Base-by-base conservation (phyloP, 2,797 vertebrate genomes). In the Typhlichthys subterraneus region DNA sequence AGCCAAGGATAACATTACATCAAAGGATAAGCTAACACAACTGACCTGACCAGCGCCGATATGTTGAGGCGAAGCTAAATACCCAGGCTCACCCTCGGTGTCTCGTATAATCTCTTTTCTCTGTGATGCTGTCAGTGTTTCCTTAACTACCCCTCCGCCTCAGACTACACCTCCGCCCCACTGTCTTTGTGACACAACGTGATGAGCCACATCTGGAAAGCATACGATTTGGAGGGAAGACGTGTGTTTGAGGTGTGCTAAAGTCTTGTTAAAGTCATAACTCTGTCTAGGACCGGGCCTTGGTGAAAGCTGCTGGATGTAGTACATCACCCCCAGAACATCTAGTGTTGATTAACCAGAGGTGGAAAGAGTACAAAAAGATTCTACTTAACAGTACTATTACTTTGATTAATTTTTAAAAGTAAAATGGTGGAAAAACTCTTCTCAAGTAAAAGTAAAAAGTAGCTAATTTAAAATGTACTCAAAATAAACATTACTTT, bases 201-300 rank as follows among this genome's bases (percentile, higher is more conserved):
- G 63, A 83, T 81, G 52, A 84, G 78, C 54, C 70, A 87, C 89
- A 92, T 90, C 85, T 92, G 89, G 85, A 87, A 65, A 29, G 33
- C 72, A 85, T 87, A 61, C 85, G 64, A 8, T 7, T 73, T 62
- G 62, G 61, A 53, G 58, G 69, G 9, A 62, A 53, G 59, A 67
- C 75, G 72, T 17, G 14, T 73, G 75, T 75, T 73, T 11, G 47
- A 81, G 64, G 60, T 59, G 12, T 79, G 75, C 59, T 64, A 84
- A 75, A 72, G 38, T 29, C 65, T 23, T 23, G 23, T 23, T 23
- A 23, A 2, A 23, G 23, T 23, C 23, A 23, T 23, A 23, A 3
- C 23, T 83, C 64, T 67, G 66, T 77, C 62, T 83, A 31, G 4
- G 53, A 50, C 49, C 23, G 80, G 80, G 80, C 49, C 31, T 78